A percentile compares a stretch with the other conserved stretches of the same genome.
phyloP scores from a whole-genome alignment of 2,113 vertebrate genomes.

The Boleophthalmus pectinirostris region DNA sequence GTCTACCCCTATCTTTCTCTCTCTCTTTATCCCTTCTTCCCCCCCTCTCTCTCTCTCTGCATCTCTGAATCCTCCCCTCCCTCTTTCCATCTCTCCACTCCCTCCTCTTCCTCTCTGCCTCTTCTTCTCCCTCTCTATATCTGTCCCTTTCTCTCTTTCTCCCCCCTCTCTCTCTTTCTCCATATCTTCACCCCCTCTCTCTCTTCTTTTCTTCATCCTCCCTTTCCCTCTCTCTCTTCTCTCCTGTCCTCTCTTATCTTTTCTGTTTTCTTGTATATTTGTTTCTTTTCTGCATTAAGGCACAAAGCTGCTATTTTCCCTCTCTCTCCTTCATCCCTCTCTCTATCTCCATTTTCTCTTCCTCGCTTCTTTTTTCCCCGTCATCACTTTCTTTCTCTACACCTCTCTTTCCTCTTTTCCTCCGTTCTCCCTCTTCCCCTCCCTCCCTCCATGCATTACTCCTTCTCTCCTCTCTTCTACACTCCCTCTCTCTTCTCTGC shows the following conservation, averaged over 20 bases:
- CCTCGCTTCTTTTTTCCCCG: slow-evolving; percentile 48
- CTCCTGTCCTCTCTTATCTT: slow-evolving; percentile 27
- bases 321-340: slow-evolving; percentile 5
- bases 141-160: background rate
- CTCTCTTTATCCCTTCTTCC: too few relatives aligned
- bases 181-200: background rate
- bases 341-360: slow-evolving; percentile 15
- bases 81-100: too few relatives aligned
- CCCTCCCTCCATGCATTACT: too few relatives aligned
- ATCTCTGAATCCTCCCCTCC: too few relatives aligned
- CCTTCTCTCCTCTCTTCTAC: too few relatives aligned
- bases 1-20: too few relatives aligned
- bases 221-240: slow-evolving; percentile 10
- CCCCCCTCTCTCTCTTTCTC: too few relatives aligned
- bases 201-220: slow-evolving; percentile 29
- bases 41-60: too few relatives aligned
- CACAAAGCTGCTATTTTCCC: slow-evolving; percentile 62
- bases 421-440: slow-evolving; percentile 41
- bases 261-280: slow-evolving; percentile 15
- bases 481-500: too few relatives aligned
- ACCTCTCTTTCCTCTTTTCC: background rate
- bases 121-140: too few relatives aligned
- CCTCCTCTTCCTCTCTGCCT: too few relatives aligned
- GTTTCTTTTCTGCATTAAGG: slow-evolving; percentile 40
- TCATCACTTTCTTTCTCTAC: too few relatives aligned